Evolutionary conservation across 2,888 invertebrate species (phyloP).

Genomic region (Biston betularia): DNA sequence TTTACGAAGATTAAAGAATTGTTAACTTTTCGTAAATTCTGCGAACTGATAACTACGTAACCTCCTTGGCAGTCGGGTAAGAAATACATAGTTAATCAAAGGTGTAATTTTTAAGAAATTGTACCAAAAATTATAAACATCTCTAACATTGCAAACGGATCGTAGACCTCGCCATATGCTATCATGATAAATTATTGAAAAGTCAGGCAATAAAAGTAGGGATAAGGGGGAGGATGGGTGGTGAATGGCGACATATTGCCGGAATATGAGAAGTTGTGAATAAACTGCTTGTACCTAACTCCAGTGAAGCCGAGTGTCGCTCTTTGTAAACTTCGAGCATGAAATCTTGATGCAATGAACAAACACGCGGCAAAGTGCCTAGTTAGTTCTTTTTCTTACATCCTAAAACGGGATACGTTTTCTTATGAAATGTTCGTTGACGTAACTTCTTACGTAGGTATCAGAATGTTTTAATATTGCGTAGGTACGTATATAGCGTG

Average conservation of each 20-base stretch:
- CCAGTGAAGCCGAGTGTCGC: constrained; percentile 6
- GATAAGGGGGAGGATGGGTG: constrained; percentile 43
- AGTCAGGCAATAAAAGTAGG: constrained; percentile 73
- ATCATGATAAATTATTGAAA: constrained; percentile 78
- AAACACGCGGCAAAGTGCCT: no score
- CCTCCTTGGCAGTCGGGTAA: no score
- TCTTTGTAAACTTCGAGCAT: neutral
- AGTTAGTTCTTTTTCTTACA: neutral
- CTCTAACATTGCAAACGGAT: constrained; percentile 13
- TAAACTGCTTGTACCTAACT: constrained; percentile 65
- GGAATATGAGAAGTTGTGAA: constrained; percentile 75
- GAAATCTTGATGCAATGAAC: neutral
- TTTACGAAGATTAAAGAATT: no score
- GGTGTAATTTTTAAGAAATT: neutral
- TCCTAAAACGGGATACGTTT: neutral
- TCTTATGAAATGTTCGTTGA: neutral
- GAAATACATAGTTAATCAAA: no score
- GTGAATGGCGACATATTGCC: constrained; percentile 67
- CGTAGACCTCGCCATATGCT: constrained; percentile 56
- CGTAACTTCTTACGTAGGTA: neutral
- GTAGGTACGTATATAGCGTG: no score
- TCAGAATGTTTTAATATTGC: no score
- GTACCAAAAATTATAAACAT: neutral
- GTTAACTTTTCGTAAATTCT: no score
- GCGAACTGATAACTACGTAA: no score